Evolutionary conservation across 2,888 invertebrate species (phyloP).

Genomic region (Calameuta idolon): DNA sequence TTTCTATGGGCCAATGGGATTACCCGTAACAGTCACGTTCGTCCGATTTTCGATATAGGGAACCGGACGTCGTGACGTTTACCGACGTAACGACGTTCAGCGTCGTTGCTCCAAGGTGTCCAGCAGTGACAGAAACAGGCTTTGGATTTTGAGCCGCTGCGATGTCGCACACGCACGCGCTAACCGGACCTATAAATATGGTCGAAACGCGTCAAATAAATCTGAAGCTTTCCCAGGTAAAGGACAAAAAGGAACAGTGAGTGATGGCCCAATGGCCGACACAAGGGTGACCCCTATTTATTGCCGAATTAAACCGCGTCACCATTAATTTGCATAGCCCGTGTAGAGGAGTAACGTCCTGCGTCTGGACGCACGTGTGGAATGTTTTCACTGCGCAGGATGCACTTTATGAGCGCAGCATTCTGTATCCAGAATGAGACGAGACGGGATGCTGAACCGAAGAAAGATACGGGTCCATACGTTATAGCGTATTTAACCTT

Average conservation of each 20-base stretch:
- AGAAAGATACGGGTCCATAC: too few relatives aligned
- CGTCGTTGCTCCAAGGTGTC: too few relatives aligned
- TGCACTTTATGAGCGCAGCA: slow-evolving; percentile 2
- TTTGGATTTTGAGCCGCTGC: slow-evolving; percentile 11
- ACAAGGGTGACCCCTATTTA: slow-evolving; percentile 66
- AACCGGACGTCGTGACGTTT: too few relatives aligned
- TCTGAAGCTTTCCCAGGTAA: slow-evolving; percentile 65
- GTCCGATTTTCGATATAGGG: too few relatives aligned
- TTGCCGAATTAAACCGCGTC: slow-evolving; percentile 68
- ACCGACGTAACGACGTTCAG: too few relatives aligned
- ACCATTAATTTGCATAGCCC: slow-evolving; percentile 65
- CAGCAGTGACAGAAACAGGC: too few relatives aligned
- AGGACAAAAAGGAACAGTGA: slow-evolving; percentile 57
- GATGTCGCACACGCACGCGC: slow-evolving; percentile 45
- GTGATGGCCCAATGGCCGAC: slow-evolving; percentile 60
- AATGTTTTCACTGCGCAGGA: slow-evolving; percentile 3
- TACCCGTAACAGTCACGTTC: too few relatives aligned
- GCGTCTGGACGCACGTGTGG: slow-evolving; percentile 1
- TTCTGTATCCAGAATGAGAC: too few relatives aligned
- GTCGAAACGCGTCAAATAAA: slow-evolving; percentile 65
- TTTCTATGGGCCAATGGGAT: too few relatives aligned
- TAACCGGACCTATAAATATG: slow-evolving; percentile 67
- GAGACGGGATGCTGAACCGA: too few relatives aligned
- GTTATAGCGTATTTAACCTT: too few relatives aligned
- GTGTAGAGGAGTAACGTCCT: slow-evolving; percentile 26